phyloP scores from a whole-genome alignment of 2,888 invertebrate genomes.

The Apamea monoglypha region DNA sequence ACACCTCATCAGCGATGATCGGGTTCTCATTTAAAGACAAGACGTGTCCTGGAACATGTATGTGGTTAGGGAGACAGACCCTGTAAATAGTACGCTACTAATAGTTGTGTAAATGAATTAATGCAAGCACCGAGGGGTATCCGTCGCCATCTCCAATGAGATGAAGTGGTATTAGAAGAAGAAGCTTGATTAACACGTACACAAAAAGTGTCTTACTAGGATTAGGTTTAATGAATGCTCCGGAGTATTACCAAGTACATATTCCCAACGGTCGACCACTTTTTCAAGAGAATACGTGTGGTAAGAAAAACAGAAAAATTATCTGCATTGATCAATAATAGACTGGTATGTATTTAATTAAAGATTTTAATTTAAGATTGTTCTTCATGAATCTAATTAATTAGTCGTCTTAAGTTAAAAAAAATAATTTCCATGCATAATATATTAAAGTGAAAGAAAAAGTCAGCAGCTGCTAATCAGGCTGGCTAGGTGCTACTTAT shows the following conservation, averaged over 20 bases:
- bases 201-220: conserved; percentile 29
- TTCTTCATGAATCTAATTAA: conserved; percentile 51
- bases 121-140: conserved; percentile 36
- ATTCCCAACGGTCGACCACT: conserved; percentile 26
- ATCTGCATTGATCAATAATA: conserved; percentile 38
- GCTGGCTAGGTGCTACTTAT: conserved; percentile 28
- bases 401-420: conserved; percentile 34
- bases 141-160: conserved; percentile 14
- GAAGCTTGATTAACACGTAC: conserved; percentile 32
- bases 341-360: conserved; percentile 46
- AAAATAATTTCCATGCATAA: conserved; percentile 42
- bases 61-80: background rate
- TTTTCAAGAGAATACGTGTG: conserved; percentile 49
- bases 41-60: conserved; percentile 25
- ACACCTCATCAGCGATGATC: conserved; percentile 9
- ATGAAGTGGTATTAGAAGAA: conserved; percentile 31
- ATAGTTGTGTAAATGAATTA: conserved; percentile 46
- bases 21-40: conserved; percentile 21
- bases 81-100: conserved; percentile 14
- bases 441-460: conserved; percentile 31
- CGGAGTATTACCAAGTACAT: conserved; percentile 7
- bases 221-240: conserved; percentile 46
- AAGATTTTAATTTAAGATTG: conserved; percentile 50
- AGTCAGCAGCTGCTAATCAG: conserved; percentile 30
- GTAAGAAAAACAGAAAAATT: conserved; percentile 52